Base-by-base conservation (phyloP, 92 coral and sea anemone species). In the Isaurus tuberculatus region DNA sequence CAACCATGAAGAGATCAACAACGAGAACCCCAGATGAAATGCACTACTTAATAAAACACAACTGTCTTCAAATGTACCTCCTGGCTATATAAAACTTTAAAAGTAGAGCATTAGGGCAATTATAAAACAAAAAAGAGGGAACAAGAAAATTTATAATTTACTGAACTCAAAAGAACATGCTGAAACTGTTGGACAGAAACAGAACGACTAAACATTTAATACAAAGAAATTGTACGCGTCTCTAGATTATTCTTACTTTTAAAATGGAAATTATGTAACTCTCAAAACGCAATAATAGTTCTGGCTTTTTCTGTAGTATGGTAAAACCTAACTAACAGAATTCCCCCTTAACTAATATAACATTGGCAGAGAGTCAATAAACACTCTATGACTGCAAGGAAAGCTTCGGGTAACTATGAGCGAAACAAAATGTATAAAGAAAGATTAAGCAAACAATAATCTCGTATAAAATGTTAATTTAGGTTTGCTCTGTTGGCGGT, bases 401-500 rank as follows among this genome's bases (percentile, higher is more conserved):
- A 60, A 77, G 30, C 70, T 60, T 20, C 36, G 68, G 70, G 82
- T 37, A 10, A 33, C 19, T 75, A 31, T 58, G 55, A 57, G 0
- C 46, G 8, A 29, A 36, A 34, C 82, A 77, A 77, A 77, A 43
- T 33, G 27, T 58, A 30, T 60, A 55, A 11, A 34, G 53, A 77
- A 60, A 34, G 49, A 77, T 25, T 77, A 49, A 31, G 9, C 43
- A 55, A 55, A 32, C 37, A 51, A 31, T 30, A 48, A 51, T 74
- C 80, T 77, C 10, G 14, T 36, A 32, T 32, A 53, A 48, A 77
- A 55, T 15, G 27, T 77, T 36, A 40, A 27, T 77, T 34, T 77
- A 57, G 69, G 32, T 58, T 77, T 37, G 64, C 70, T 58, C 82
- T 65, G 70, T 48, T 77, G 82, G 82, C 67, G 82, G 82, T 57